Percentiles rank a stretch among this genome's conserved stretches.
These are phyloP conservation scores for Sigmodon hispidus DNA, from an alignment of 2,113 vertebrate species.

Conservation along the genomic window DNA sequence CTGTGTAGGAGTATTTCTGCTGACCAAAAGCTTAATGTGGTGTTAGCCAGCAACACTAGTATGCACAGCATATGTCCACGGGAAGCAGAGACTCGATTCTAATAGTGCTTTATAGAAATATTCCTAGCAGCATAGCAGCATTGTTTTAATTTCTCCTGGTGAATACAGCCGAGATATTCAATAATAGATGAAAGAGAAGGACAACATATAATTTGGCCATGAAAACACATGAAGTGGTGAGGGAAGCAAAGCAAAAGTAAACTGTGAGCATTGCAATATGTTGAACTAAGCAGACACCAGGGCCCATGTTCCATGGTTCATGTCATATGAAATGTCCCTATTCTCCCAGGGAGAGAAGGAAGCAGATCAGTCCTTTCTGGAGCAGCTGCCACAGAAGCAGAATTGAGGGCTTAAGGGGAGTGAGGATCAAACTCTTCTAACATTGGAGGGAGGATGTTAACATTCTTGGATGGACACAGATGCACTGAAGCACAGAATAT, in stretches of 20 bases:
- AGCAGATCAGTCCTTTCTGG: background rate
- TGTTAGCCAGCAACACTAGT: background rate
- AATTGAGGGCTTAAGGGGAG: background rate
- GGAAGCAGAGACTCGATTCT: background rate
- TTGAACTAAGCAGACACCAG: background rate
- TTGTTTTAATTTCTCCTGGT: background rate
- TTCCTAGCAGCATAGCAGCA: background rate
- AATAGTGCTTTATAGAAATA: background rate
- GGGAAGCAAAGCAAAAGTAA: background rate
- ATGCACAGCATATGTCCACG: accelerated
- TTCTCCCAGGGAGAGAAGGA: background rate
- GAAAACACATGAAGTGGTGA: background rate
- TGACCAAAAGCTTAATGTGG: background rate
- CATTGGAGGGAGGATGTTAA: background rate
- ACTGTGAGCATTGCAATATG: background rate
- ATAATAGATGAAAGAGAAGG: background rate
- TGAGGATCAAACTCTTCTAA: background rate
- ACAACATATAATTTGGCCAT: background rate
- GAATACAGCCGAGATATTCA: background rate
- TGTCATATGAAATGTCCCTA: background rate
- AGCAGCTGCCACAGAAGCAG: background rate
- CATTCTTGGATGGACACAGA: background rate
- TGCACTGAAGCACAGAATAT: background rate
- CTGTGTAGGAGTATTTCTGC: background rate
- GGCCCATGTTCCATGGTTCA: background rate